Evolutionary conservation across 2,888 invertebrate species (phyloP), one percentile per base, ranked within the genome.

Genomic region (Tiphia femorata): DNA sequence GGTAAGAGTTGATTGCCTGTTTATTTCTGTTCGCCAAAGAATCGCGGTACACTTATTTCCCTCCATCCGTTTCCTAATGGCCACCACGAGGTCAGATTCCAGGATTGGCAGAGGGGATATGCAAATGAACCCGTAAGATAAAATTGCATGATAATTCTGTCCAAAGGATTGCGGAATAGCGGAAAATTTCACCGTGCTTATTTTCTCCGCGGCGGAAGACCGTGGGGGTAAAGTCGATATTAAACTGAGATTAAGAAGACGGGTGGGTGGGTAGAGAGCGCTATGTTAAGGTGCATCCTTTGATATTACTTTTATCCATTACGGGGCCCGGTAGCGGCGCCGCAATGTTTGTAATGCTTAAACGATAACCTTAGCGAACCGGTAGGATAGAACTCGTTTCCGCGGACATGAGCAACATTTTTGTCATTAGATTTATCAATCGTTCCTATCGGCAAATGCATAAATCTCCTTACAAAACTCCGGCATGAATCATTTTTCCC

Each of bases 61-160:
- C n/a, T n/a, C n/a, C n/a, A n/a, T n/a, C n/a, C n/a, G n/a, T n/a
- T 46, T 35, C 23, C 19, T 48, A 38, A 62, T 38, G 43, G 40
- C 17, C 20, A n/a, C 38, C 51, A 52, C 40, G 50, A 41, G 49
- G 44, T 49, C 40, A 47, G 52, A 64, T 68, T 64, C 58, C 42
- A 38, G 50, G 35, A 58, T 62, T 41, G 46, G 42, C 49, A 25
- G 49, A n/a, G n/a, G n/a, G 46, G 55, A 37, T 50, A 66, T 60
- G 61, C 46, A 62, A 69, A 64, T 43, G 58, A 62, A 48, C 52
- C 49, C 43, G 52, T 40, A 49, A 55, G 53, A 64, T 57, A 61
- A 64, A 68, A 61, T 61, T 64, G 38, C 58, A 33, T 56, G 66
- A 68, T 68, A 66, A 64, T 51, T 64, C 55, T 53, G 42, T 55